phyloP scores from a whole-genome alignment of 2,797 vertebrate species.

The Meriones psammophilus region DNA sequence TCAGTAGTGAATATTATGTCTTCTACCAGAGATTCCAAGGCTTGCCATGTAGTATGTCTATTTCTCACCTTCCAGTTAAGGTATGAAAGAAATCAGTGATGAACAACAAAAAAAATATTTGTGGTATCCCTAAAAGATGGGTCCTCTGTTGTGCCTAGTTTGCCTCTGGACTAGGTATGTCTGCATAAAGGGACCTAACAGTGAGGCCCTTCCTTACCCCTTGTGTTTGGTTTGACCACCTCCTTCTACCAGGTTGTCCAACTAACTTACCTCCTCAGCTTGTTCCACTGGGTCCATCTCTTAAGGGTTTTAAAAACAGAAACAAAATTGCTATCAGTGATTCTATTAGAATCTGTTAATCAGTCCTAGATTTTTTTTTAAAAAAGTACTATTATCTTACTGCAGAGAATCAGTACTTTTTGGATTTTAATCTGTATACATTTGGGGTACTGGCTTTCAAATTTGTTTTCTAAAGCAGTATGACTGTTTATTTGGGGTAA shows the following conservation, averaged over 20 bases:
- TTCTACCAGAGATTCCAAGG: background rate
- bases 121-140: fast-evolving
- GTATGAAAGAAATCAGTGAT: background rate
- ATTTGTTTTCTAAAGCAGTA: constrained; percentile 50
- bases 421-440: background rate
- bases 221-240: background rate
- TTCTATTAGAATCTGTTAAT: constrained; percentile 42
- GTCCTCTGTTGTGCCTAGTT: background rate
- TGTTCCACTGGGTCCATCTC: background rate
- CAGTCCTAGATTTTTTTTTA: background rate
- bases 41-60: background rate
- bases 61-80: background rate
- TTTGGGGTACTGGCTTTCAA: constrained; percentile 10
- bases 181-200: background rate
- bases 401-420: background rate
- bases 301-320: constrained; percentile 32
- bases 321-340: background rate
- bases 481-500: background rate
- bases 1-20: background rate
- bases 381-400: background rate
- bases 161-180: background rate
- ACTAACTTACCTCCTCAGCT: background rate
- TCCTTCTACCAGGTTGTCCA: background rate
- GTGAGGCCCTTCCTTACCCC: background rate
- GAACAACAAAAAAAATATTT: background rate